Base-by-base conservation (phyloP, 2,113 vertebrate genomes). In the Psittacula cyanocephala region DNA sequence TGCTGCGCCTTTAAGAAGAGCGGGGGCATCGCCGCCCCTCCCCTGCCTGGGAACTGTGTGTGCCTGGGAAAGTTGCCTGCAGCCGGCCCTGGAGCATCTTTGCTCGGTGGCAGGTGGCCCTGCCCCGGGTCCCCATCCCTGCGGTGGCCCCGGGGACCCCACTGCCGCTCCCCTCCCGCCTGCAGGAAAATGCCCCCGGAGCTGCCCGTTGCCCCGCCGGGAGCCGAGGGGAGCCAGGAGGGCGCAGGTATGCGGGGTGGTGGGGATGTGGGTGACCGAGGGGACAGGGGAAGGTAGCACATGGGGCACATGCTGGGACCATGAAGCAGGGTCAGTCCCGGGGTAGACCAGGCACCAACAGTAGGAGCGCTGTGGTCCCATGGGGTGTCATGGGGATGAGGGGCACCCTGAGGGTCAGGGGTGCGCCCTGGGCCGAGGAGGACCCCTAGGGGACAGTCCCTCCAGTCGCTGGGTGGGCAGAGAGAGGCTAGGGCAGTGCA, bases 1-100 rank as follows among this genome's bases (percentile, higher is more conserved):
- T 75, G 70, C 88, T 94, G 91, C 11, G 80, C 93, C 95, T 96
- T 95, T 96, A 96, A 97, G 93, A 95, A 77, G 84, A 94, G 84
- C 2, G 33, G 85, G 94, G 91, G 65, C 85, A 92, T 52, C 71
- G 10, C 94, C 1, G 8, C 94, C 86, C 86, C 88, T 96, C 88
- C 94, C 86, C 81, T 83, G 81, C 82, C 78, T 71, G 76, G 57
- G 80, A 96, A 89, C 91, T 92, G 86, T 23, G 35, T 76, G 93
- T 86, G 89, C 71, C 91, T 96, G 95, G 93, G 94, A 96, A 96
- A 94, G 92, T 83, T 91, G 81, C 86, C 81, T 88, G 62, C 69
- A 81, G 81, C 63, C 46, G 2, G 59, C 88, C 92, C 85, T 67
- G 89, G 64, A 91, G 87, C 86, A 94, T 95, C 93, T 80, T 63